Evolutionary conservation across 2,888 invertebrate species (phyloP), one percentile per base, ranked within the genome.

Genomic region (Pharmacophagus antenor): DNA sequence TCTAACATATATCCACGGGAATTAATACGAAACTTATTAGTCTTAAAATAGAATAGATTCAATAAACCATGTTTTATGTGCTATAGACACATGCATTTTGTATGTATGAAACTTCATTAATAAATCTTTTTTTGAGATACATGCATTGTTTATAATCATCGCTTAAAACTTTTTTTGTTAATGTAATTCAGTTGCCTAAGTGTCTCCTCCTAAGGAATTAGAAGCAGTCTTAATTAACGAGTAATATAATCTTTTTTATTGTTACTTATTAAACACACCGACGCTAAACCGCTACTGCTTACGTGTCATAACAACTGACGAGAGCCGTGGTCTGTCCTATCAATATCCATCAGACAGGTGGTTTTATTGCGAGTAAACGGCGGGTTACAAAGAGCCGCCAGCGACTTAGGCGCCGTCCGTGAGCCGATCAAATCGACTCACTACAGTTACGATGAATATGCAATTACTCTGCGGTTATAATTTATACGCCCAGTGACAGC

Each of bases 371-470:
- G 41, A 42, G 49, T n/a, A 49, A 41, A 50, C 58, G 41, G 53
- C 54, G 23, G 53, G 37, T 54, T 22, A 27, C 58, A 58, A 60
- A 60, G 59, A 46, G 61, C 61, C 61, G 56, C 41, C 47, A 41
- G 44, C 60, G 41, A 61, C 52, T 25, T 25, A 27, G 62, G 62
- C 61, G 61, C 61, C 52, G 37, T 20, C 60, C 57, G 31, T 53
- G 54, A 57, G 48, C 47, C 44, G 44, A 51, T 58, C 62, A 47
- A 55, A 56, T 44, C 58, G 48, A 46, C 46, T 54, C 50, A 52
- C 47, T 50, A 60, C 56, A 48, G 50, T 20, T 49, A 57, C 56
- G 56, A 52, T 63, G 60, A 63, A 63, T 57, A 51, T 60, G 57
- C 54, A 63, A 63, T 59, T 60, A 60, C 56, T 56, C 27, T 44